Evolutionary conservation across 2,797 vertebrate species (phyloP).

Genomic region (Crenuchus spilurus): DNA sequence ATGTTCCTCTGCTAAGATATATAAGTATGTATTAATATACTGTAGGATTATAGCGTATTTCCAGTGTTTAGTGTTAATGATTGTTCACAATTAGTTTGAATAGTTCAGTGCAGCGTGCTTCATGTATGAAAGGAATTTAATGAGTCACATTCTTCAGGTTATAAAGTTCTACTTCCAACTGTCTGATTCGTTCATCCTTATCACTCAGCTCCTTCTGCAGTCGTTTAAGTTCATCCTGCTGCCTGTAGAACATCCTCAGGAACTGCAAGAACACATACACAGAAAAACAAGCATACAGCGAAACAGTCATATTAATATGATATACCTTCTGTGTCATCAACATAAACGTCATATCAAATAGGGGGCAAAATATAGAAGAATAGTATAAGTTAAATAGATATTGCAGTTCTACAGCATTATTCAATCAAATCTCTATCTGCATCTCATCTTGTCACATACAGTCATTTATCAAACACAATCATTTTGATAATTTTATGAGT

Average conservation of each 20-base stretch:
- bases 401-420: too few relatives aligned
- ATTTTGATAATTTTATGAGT: too few relatives aligned
- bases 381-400: too few relatives aligned
- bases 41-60: not conserved
- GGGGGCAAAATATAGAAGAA: too few relatives aligned
- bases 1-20: not conserved
- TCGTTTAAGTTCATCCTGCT: conserved; percentile 84
- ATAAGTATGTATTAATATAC: not conserved
- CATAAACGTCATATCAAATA: not conserved
- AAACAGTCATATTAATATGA: not conserved
- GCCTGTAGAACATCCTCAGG: conserved; percentile 84
- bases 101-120: not conserved
- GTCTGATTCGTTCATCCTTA: conserved; percentile 79
- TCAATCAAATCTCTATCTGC: too few relatives aligned
- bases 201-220: conserved; percentile 80
- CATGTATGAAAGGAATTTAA: not conserved
- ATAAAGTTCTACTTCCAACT: conserved; percentile 83
- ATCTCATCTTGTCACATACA: too few relatives aligned
- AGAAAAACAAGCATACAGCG: conserved; percentile 11
- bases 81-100: not conserved
- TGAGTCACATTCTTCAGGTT: conserved; percentile 75
- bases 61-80: not conserved
- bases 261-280: conserved; percentile 67
- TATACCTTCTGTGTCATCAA: not conserved
- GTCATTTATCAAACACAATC: too few relatives aligned